These are phyloP conservation scores for Octomys mimax DNA, from an alignment of 2,797 vertebrate species.

Conservation along the genomic window DNA sequence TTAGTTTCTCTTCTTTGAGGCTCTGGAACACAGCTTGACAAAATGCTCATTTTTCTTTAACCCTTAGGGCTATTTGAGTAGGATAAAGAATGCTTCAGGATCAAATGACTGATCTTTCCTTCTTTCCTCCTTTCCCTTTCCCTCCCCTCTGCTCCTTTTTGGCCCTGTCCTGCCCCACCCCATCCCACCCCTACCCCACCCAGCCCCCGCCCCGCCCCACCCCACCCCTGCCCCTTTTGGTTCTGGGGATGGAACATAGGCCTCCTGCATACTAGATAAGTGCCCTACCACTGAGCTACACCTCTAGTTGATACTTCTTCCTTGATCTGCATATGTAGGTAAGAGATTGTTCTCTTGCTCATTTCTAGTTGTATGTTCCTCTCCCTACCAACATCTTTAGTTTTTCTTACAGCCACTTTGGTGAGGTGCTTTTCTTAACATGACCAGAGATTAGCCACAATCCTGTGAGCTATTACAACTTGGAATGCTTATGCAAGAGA, in stretches of 20 bases:
- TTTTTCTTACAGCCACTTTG: neutral
- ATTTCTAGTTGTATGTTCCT: neutral
- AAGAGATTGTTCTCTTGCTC: neutral
- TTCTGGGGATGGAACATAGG: neutral
- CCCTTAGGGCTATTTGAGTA: neutral
- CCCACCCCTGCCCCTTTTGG: too few species aligned
- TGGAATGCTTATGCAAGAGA: neutral
- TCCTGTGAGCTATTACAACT: neutral
- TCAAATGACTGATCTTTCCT: neutral
- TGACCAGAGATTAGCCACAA: neutral
- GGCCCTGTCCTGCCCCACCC: too few species aligned
- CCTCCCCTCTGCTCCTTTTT: too few species aligned
- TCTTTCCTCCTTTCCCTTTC: fast-evolving
- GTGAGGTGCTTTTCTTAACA: neutral
- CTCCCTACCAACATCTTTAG: neutral
- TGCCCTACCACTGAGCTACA: neutral
- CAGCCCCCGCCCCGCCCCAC: too few species aligned
- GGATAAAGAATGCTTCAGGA: neutral
- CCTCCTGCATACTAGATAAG: neutral
- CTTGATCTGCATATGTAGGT: neutral
- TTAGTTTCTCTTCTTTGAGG: neutral
- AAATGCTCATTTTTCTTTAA: neutral
- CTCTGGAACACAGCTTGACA: neutral
- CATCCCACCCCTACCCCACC: neutral
- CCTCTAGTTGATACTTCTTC: neutral